These are phyloP conservation scores for Trialeurodes vaporariorum DNA, from an alignment of 1,140 invertebrate species.

Conservation along the genomic window DNA sequence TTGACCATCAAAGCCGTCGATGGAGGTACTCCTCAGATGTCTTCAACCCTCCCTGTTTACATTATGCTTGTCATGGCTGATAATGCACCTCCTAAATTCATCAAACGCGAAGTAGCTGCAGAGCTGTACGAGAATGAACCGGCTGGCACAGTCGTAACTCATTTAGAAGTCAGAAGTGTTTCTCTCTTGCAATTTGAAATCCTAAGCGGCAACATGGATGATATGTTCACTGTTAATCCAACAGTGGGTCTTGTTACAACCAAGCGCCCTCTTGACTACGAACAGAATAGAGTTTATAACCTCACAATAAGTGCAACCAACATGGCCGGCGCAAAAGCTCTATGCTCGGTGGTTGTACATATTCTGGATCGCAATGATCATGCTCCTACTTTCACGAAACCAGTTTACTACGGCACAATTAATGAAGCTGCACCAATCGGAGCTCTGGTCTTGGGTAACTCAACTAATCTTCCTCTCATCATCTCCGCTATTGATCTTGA, in stretches of 20 bases:
- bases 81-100: constrained; percentile 72
- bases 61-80: constrained; percentile 78
- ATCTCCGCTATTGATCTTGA: constrained; percentile 66
- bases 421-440: constrained; percentile 56
- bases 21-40: constrained; percentile 58
- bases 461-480: constrained; percentile 54
- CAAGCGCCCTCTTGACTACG: constrained; percentile 64
- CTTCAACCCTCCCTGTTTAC: constrained; percentile 67
- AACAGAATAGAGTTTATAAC: constrained; percentile 63
- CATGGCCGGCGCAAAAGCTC: constrained; percentile 60
- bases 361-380: constrained; percentile 77
- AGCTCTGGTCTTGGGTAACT: constrained; percentile 54
- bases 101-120: constrained; percentile 47
- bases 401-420: constrained; percentile 53
- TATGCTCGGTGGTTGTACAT: constrained; percentile 57
- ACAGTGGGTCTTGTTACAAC: constrained; percentile 69
- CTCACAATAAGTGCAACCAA: constrained; percentile 72
- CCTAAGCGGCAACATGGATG: constrained; percentile 56
- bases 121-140: constrained; percentile 78
- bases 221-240: constrained; percentile 69
- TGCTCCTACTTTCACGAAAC: constrained; percentile 58
- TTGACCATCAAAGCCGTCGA: constrained; percentile 70
- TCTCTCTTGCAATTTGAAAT: constrained; percentile 75
- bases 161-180: constrained; percentile 62
- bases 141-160: constrained; percentile 59